Conservation (phyloP, 2,888 invertebrate species). For the Nymphalis urticae region DNA sequence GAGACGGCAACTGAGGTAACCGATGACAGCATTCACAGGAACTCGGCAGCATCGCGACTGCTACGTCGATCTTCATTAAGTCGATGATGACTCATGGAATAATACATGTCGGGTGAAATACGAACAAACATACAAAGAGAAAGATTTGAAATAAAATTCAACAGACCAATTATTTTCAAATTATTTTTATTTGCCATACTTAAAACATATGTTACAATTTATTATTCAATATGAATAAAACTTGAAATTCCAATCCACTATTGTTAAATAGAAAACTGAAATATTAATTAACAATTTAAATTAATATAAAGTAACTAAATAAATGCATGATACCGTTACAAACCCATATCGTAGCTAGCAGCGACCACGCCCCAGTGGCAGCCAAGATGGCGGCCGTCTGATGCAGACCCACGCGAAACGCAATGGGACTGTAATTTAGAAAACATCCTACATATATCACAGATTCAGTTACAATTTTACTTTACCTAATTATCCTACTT, state of each 20-base stretch:
- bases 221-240: slow-evolving; percentile 81
- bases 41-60: slow-evolving; percentile 58
- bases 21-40: slow-evolving; percentile 51
- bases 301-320: slow-evolving; percentile 51
- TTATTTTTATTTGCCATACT: slow-evolving; percentile 74
- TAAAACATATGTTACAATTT: slow-evolving; percentile 79
- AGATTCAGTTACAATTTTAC: slow-evolving; percentile 67
- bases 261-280: slow-evolving; percentile 71
- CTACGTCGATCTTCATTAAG: slow-evolving; percentile 61
- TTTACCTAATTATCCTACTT: slow-evolving; percentile 60
- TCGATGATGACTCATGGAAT: slow-evolving; percentile 78
- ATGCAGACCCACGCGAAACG: slow-evolving; percentile 81
- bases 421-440: slow-evolving; percentile 82
- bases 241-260: slow-evolving; percentile 69
- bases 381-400: slow-evolving; percentile 82
- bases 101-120: slow-evolving; percentile 78
- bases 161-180: slow-evolving; percentile 55
- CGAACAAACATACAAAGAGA: slow-evolving; percentile 55
- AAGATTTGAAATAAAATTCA: slow-evolving; percentile 53
- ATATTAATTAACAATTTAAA: slow-evolving; percentile 47
- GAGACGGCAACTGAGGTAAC: slow-evolving; percentile 42
- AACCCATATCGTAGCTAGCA: slow-evolving; percentile 82
- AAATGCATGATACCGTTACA: slow-evolving; percentile 82
- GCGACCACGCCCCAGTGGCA: slow-evolving; percentile 81
- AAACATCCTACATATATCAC: slow-evolving; percentile 81